phyloP scores from a whole-genome alignment of 2,797 vertebrate species.

The Brachyrhaphis roseni region DNA sequence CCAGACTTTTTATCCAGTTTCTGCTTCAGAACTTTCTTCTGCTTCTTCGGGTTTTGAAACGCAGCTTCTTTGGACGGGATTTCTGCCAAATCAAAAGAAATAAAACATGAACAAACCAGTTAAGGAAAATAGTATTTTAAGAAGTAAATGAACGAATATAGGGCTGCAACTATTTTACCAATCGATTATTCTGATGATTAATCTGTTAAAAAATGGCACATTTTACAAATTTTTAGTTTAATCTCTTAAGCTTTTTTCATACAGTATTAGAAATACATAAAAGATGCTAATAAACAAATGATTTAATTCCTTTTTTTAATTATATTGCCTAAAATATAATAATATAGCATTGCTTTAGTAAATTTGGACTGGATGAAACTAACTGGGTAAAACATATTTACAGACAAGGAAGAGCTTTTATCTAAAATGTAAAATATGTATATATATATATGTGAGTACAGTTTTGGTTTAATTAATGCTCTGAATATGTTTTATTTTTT shows the following conservation, averaged over 20 bases:
- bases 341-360: not conserved
- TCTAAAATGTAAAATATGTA: not conserved
- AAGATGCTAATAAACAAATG: not conserved
- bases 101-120: not conserved
- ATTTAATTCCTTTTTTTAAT: not conserved
- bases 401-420: not conserved
- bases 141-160: not conserved
- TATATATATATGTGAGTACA: too few relatives aligned
- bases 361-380: not conserved
- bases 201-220: too few relatives aligned
- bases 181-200: not conserved
- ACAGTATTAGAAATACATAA: not conserved
- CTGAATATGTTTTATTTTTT: not conserved
- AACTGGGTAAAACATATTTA: not conserved
- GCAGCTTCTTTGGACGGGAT: not conserved
- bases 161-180: not conserved
- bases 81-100: slow-evolving; percentile 21
- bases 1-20: slow-evolving; percentile 49
- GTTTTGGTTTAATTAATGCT: not conserved
- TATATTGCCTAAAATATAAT: not conserved
- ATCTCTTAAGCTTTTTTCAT: not conserved
- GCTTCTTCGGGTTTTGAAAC: slow-evolving; percentile 58
- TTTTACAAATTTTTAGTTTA: not conserved
- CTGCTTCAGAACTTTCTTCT: slow-evolving; percentile 47
- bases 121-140: not conserved